A percentile compares a stretch with the other conserved stretches of the same genome.
Conservation (phyloP, 1,140 invertebrate genomes). For the Drosophila sucinea region DNA sequence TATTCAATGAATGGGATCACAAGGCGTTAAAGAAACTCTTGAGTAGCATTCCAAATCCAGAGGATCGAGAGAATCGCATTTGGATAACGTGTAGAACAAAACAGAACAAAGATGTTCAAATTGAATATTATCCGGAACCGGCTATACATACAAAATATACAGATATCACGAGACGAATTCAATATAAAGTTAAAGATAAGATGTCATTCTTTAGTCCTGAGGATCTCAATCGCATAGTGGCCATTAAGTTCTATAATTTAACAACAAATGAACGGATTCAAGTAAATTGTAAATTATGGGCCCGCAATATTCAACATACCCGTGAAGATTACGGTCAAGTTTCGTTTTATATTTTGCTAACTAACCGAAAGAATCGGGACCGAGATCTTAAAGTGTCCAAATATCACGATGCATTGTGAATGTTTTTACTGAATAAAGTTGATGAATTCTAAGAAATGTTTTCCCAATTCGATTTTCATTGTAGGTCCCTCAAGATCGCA, state of each 20-base stretch:
- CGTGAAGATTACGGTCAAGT: conserved; percentile 22
- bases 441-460: not conserved
- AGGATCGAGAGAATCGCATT: conserved; percentile 33
- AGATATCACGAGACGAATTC: conserved; percentile 11
- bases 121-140: conserved; percentile 46
- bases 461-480: not conserved
- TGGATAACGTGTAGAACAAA: conserved; percentile 45
- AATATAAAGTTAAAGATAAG: not conserved
- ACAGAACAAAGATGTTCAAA: not conserved
- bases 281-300: conserved; percentile 54
- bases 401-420: conserved; percentile 23
- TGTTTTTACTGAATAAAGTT: not conserved
- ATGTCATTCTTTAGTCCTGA: conserved; percentile 9
- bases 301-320: conserved; percentile 40
- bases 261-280: not conserved
- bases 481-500: conserved; percentile 87
- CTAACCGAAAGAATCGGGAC: not conserved
- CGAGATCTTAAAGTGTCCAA: not conserved
- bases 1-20: conserved; percentile 9
- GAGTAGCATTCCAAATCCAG: not conserved
- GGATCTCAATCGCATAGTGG: conserved; percentile 54
- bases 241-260: conserved; percentile 47
- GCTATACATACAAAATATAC: conserved; percentile 37
- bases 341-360: conserved; percentile 29
- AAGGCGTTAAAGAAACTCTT: conserved; percentile 21